Evolutionary conservation across 2,797 vertebrate species (phyloP).

Genomic region (Acanthurus lineatus): DNA sequence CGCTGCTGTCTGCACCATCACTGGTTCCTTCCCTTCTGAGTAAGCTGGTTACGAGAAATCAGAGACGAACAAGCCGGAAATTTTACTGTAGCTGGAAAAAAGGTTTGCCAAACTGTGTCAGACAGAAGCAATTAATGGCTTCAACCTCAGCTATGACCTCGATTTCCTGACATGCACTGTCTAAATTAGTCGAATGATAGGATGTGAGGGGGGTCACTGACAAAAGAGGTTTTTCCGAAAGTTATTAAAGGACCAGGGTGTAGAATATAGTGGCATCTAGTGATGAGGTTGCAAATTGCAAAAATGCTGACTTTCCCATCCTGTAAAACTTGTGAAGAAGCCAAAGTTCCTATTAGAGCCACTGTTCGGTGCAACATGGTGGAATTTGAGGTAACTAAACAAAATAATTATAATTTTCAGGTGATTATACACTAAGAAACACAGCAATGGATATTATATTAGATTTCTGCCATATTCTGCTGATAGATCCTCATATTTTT

Average conservation of each 20-base stretch:
- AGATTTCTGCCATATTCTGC: no score
- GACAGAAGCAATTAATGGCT: constrained; percentile 67
- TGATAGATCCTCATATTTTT: no score
- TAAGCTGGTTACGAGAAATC: constrained; percentile 2
- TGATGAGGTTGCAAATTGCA: no score
- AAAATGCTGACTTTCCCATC: no score
- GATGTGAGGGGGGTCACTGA: constrained; percentile 38
- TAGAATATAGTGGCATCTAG: no score
- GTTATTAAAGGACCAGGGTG: neutral
- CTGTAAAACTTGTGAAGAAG: no score
- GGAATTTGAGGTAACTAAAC: no score
- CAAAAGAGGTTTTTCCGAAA: constrained; percentile 21
- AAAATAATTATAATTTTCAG: no score
- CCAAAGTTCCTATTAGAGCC: no score
- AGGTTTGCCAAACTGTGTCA: constrained; percentile 61
- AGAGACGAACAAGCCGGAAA: constrained; percentile 8
- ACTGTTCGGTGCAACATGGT: no score
- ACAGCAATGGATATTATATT: no score
- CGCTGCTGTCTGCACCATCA: constrained; percentile 7
- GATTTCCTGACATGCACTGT: constrained; percentile 58
- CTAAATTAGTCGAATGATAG: constrained; percentile 61
- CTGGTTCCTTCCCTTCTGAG: constrained; percentile 14
- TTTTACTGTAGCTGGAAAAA: constrained; percentile 39
- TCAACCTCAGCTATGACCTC: constrained; percentile 61
- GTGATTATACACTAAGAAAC: no score